These are phyloP conservation scores for Geophilus truncorum DNA, from an alignment of 2,888 invertebrate species.

Conservation along the genomic window DNA sequence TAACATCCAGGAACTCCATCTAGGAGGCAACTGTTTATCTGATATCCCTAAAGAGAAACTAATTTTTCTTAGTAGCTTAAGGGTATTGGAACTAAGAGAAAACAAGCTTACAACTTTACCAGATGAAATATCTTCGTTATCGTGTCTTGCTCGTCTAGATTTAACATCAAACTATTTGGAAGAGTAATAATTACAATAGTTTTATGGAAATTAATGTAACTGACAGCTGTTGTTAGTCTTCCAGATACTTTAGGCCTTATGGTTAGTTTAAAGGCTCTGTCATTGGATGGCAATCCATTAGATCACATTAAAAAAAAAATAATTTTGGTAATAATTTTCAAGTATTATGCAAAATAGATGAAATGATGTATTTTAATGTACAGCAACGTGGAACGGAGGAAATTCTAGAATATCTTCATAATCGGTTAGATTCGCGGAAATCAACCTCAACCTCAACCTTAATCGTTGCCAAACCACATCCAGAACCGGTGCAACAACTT, in stretches of 20 bases:
- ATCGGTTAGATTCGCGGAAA: background rate
- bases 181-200: slow-evolving; percentile 45
- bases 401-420: background rate
- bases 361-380: too few species aligned
- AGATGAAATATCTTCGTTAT: slow-evolving; percentile 68
- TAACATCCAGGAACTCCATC: slow-evolving; percentile 60
- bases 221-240: slow-evolving; percentile 51
- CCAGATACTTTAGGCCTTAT: slow-evolving; percentile 65
- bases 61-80: slow-evolving; percentile 42
- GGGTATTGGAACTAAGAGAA: slow-evolving; percentile 39
- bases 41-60: slow-evolving; percentile 60
- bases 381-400: background rate
- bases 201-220: background rate
- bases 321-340: slow-evolving; percentile 54
- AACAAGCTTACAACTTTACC: slow-evolving; percentile 51
- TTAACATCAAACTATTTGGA: slow-evolving; percentile 68
- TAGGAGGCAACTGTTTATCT: slow-evolving; percentile 77
- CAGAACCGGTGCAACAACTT: too few species aligned
- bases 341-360: background rate
- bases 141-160: slow-evolving; percentile 74
- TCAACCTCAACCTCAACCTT: background rate
- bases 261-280: slow-evolving; percentile 72
- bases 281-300: slow-evolving; percentile 80
- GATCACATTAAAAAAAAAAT: slow-evolving; percentile 76
- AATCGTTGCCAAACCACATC: too few species aligned